Percentiles rank a stretch among this genome's conserved stretches.
Conservation (phyloP, 1,140 invertebrate species). For the Procambarus virginalis region DNA sequence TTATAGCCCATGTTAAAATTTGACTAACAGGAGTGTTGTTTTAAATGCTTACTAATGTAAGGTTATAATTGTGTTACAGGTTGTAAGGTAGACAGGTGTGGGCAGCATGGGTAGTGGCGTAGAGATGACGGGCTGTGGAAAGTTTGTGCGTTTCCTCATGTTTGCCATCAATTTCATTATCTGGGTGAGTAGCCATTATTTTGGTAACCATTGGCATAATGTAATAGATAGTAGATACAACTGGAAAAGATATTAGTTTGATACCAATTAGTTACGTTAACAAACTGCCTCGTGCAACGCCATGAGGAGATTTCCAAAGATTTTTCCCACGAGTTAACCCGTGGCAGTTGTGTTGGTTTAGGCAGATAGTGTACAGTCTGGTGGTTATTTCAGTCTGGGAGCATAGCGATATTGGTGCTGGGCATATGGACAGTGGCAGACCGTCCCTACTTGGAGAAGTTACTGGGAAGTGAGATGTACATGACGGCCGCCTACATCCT, state of each 20-base stretch:
- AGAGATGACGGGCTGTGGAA: slow-evolving; percentile 74
- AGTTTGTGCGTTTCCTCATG: slow-evolving; percentile 74
- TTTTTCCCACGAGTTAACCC: too few species aligned
- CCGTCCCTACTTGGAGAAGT: slow-evolving; percentile 86
- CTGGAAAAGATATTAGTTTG: too few species aligned
- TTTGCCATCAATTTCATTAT: slow-evolving; percentile 75
- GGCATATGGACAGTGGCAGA: slow-evolving; percentile 88
- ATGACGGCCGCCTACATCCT: slow-evolving; percentile 87
- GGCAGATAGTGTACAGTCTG: neutral
- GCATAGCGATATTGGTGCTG: slow-evolving; percentile 83
- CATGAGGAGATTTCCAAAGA: too few species aligned
- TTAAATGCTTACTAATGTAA: too few species aligned
- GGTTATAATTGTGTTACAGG: neutral
- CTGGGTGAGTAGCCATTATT: slow-evolving; percentile 73
- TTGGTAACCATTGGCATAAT: too few species aligned
- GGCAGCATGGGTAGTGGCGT: slow-evolving; percentile 70
- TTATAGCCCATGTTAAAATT: too few species aligned
- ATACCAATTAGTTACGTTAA: too few species aligned
- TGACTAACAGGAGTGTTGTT: too few species aligned
- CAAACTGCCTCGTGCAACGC: too few species aligned
- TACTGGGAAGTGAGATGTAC: slow-evolving; percentile 88
- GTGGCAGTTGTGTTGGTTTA: too few species aligned
- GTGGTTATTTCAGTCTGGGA: slow-evolving; percentile 78
- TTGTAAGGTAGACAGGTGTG: slow-evolving; percentile 18
- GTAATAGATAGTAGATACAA: too few species aligned